Conservation (phyloP, 2,797 vertebrate genomes). For the Lemur catta region DNA sequence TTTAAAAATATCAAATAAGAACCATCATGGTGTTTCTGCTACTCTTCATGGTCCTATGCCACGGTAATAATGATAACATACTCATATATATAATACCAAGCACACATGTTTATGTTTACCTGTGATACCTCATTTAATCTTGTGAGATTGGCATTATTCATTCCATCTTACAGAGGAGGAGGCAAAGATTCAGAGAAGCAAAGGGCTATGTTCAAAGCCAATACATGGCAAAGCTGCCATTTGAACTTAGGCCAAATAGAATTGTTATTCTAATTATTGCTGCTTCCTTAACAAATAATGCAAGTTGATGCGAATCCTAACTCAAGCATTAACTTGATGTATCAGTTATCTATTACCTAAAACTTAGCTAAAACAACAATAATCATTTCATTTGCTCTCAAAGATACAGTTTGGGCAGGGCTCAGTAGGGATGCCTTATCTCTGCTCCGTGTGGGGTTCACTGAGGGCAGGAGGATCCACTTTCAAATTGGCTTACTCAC, state of each 20-base stretch:
- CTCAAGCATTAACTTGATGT: not conserved
- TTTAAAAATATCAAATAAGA: slow-evolving; percentile 53
- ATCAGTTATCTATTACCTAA: not conserved
- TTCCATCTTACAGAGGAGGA: not conserved
- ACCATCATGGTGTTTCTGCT: not conserved
- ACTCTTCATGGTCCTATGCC: not conserved
- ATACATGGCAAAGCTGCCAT: not conserved
- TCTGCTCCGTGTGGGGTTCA: not conserved
- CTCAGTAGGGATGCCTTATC: not conserved
- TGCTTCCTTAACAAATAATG: not conserved
- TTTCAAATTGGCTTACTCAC: not conserved
- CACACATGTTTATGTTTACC: not conserved
- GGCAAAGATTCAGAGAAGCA: not conserved
- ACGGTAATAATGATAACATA: not conserved
- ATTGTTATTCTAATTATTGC: not conserved
- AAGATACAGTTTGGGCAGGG: not conserved
- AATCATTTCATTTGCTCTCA: not conserved
- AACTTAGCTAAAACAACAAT: not conserved
- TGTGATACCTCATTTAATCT: not conserved
- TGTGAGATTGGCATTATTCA: not conserved
- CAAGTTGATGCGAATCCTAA: not conserved
- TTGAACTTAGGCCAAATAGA: not conserved
- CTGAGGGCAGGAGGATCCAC: not conserved
- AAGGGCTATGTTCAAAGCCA: not conserved
- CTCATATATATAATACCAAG: not conserved